phyloP scores from a whole-genome alignment of 2,888 invertebrate species.

The Cryptosula pallasiana region DNA sequence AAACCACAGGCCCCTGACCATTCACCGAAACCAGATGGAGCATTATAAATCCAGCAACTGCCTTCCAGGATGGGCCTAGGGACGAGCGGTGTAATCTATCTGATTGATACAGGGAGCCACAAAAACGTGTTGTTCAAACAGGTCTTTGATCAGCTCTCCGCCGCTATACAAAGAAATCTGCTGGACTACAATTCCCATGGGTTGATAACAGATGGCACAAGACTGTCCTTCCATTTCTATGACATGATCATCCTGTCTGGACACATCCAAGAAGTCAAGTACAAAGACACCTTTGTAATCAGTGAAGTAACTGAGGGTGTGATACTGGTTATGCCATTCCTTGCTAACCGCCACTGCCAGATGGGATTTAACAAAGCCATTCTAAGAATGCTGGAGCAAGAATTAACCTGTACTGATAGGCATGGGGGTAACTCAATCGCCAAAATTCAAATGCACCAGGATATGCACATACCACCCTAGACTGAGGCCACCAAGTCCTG shows the following conservation, averaged over 20 bases:
- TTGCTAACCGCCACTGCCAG: not conserved
- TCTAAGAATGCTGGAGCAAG: not conserved
- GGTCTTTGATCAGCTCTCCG: no score
- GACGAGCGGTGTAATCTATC: not conserved
- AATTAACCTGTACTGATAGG: not conserved
- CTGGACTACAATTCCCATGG: not conserved
- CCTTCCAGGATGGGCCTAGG: not conserved
- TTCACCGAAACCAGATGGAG: no score
- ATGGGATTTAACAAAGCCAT: not conserved
- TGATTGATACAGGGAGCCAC: no score
- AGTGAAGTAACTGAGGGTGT: not conserved
- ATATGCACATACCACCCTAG: not conserved
- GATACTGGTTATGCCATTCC: not conserved
- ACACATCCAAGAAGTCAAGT: not conserved
- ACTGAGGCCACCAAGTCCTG: not conserved
- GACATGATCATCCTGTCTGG: not conserved
- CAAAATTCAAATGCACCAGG: not conserved
- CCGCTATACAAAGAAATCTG: not conserved
- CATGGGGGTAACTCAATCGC: not conserved
- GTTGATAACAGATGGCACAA: not conserved
- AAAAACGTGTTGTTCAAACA: no score
- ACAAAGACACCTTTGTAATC: not conserved
- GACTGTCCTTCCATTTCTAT: not conserved
- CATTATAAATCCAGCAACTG: not conserved
- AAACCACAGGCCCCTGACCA: no score